Percentiles rank a stretch among this genome's conserved stretches.
Conservation (phyloP, 2,888 invertebrate genomes). For the Rhyacophila evoluta region DNA sequence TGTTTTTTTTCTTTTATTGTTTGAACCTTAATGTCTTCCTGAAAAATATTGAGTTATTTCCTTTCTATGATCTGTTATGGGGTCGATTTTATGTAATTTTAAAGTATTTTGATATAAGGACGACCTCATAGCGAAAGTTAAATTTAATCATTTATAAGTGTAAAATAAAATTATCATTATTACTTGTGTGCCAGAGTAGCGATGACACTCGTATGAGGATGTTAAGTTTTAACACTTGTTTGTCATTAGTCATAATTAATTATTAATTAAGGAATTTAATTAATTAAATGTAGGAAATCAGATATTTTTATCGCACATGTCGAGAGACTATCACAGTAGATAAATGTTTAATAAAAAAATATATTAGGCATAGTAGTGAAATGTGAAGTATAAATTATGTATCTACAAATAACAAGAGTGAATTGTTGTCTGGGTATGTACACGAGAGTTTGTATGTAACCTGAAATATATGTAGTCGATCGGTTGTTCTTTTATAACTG, state of each 20-base stretch:
- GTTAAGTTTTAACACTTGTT: constrained; percentile 39
- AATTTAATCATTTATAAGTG: constrained; percentile 25
- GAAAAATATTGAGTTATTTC: constrained; percentile 6
- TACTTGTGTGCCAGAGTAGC: constrained; percentile 37
- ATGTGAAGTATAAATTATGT: constrained; percentile 43
- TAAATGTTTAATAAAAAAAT: constrained; percentile 43
- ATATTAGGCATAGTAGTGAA: constrained; percentile 43
- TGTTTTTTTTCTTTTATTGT: constrained; percentile 1
- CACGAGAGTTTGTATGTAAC: constrained; percentile 38
- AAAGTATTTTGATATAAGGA: constrained; percentile 19
- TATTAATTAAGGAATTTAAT: background rate
- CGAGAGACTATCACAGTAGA: constrained; percentile 41
- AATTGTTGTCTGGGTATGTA: constrained; percentile 48
- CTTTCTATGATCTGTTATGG: constrained; percentile 22
- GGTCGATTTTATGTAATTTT: background rate
- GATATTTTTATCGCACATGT: constrained; percentile 48
- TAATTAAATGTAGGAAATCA: constrained; percentile 39
- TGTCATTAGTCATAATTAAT: constrained; percentile 37
- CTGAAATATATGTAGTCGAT: constrained; percentile 37
- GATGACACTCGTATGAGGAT: constrained; percentile 30
- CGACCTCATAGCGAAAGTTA: constrained; percentile 3
- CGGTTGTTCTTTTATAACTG: constrained; percentile 42
- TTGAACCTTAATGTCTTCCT: constrained; percentile 18
- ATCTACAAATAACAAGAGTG: constrained; percentile 33
- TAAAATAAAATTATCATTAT: constrained; percentile 5